Base-by-base conservation (phyloP, 2,113 vertebrate genomes). In the Odobenus rosmarus region DNA sequence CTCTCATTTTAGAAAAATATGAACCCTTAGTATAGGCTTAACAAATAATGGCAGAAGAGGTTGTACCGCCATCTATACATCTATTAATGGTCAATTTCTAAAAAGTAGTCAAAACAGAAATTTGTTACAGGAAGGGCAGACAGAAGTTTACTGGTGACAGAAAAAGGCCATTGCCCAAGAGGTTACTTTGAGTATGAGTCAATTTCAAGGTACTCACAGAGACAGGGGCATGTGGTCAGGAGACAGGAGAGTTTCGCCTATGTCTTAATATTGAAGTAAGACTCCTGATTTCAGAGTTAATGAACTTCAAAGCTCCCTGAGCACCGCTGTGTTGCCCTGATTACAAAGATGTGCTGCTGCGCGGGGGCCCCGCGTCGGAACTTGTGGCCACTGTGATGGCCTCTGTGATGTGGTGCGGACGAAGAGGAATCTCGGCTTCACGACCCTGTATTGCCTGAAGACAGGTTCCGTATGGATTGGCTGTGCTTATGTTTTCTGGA, bases 1-100 rank as follows among this genome's bases (percentile, higher is more conserved):
- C 26, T 88, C 33, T 84, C 33, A 89, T 42, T 67, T 89, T 79
- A 91, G 36, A 80, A 88, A 61, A 67, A 42, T 31, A 55, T 39
- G 18, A 87, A 57, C 18, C 0, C 11, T 36, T 26, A 5, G 6
- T 36, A 33, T 5, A 64, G 19, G 55, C 36, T 28, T 67, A 42
- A 79, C 14, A 53, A 51, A 71, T 71, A 89, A 57, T 31, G 55
- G 9, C 62, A 55, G 15, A 85, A 86, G 26, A 72, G 9, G 13
- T 46, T 76, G 1, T 14, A 46, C 33, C 13, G 79, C 13, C 62
- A 86, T 53, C 7, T 26, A 81, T 49, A 69, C 19, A 23, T 49
- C 7, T 26, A 81, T 57, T 82, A 88, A 81, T 1, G 79, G 33
- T 26, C n/a, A 49, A 31, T 46, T 26, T 51, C 59, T 83, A 7